Percentiles rank a stretch among this genome's conserved stretches.
Evolutionary conservation across 2,113 vertebrate genomes (phyloP).

Genomic region (Otocyon megalotis): DNA sequence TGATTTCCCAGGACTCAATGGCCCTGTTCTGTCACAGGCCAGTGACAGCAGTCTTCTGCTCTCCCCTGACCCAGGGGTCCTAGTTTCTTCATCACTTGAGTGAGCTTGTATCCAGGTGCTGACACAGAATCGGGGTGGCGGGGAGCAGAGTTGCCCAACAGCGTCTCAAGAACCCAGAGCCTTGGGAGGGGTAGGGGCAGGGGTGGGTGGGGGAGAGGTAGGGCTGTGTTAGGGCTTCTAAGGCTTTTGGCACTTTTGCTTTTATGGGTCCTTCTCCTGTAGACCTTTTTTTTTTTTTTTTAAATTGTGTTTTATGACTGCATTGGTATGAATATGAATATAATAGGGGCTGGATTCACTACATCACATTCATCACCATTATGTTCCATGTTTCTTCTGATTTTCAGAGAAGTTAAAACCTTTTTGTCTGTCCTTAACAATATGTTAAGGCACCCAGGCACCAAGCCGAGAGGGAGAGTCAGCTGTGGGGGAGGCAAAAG

Average conservation of each 20-base stretch:
- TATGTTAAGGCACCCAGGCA: not conserved
- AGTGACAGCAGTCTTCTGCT: rapidly evolving
- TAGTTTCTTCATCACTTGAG: not conserved
- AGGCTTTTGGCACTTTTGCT: not conserved
- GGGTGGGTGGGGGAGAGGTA: not conserved
- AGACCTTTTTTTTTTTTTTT: not conserved
- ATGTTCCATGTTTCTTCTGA: not conserved
- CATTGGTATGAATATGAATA: not conserved
- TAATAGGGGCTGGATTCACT: not conserved
- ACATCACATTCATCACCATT: not conserved
- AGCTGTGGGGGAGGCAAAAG: not conserved
- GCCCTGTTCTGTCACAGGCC: not conserved
- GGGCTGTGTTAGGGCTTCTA: not conserved
- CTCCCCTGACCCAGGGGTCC: rapidly evolving
- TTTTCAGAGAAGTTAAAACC: not conserved
- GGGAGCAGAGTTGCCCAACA: not conserved
- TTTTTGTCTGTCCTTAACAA: not conserved
- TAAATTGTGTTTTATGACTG: not conserved
- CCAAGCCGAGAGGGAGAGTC: not conserved
- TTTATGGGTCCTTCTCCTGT: not conserved
- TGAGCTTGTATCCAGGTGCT: rapidly evolving
- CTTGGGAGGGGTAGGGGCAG: rapidly evolving
- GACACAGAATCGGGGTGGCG: not conserved
- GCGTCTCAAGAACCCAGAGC: rapidly evolving
- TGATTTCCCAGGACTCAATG: not conserved